Evolutionary conservation across 92 coral and sea anemone species (phyloP), one percentile per base, ranked within the genome.

Genomic region (Paragorgia papillata): DNA sequence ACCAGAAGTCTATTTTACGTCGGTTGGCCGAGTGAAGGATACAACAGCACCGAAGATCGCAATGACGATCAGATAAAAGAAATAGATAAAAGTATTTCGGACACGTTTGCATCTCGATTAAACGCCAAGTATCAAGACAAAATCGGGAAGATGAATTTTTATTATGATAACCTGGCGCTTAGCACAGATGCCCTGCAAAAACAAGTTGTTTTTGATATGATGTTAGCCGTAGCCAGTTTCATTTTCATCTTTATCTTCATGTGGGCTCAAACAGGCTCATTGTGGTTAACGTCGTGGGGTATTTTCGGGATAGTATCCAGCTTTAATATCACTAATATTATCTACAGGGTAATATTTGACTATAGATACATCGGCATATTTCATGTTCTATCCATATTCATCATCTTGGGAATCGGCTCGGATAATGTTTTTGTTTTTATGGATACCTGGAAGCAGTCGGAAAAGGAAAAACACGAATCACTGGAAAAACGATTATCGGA

Each of bases 261-360:
- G 84, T 60, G 84, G 37, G 41, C 82, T 20, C 94, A 89, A 46
- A 89, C 94, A 0, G 88, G 85, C 33, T 89, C 94, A 10, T 63
- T 89, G 0, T 89, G 94, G 94, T 75, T 89, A 32, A 89, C 94
- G 8, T 74, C 84, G 7, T 89, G 94, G 94, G 90, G 84, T 4
- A 20, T 89, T 29, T 86, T 89, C 46, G 82, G 94, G 29, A 89
- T 86, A n/a, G 29, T 89, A 46, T 80, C 90, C 0, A 83, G 86
- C 31, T 89, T 89, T 70, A 86, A 86, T 68, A 85, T 89, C 50
- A 87, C 94, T 27, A 89, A 89, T 44, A 31, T 89, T 2, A 68
- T 89, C 57, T 89, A 89, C 62, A 73, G 93, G 43, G 41, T 89
- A 26, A 69, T 89, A 2, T 74, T 89, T 9, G 90, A 89, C 80